A percentile compares a stretch with the other conserved stretches of the same genome.
Evolutionary conservation across 2,797 vertebrate species (phyloP).

Genomic region (Argyrosomus regius): DNA sequence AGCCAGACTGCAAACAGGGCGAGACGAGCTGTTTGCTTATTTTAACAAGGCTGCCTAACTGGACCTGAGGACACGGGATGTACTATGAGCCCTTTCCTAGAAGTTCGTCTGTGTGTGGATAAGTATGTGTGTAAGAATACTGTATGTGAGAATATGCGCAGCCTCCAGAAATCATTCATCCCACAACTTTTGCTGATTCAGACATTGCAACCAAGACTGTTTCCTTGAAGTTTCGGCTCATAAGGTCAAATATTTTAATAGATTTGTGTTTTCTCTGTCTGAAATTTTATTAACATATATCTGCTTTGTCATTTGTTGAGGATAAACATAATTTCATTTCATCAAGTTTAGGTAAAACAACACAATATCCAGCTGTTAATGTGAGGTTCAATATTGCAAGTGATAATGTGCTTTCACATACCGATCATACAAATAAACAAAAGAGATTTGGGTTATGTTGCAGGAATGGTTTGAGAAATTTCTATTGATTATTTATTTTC

Average conservation of each 20-base stretch:
- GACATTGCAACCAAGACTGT: neutral
- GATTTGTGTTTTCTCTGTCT: neutral
- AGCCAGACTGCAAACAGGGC: slow-evolving; percentile 87
- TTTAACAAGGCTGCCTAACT: slow-evolving; percentile 84
- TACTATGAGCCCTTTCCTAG: slow-evolving; percentile 60
- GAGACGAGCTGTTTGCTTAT: slow-evolving; percentile 87
- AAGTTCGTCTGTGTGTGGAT: slow-evolving; percentile 36
- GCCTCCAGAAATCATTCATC: slow-evolving; percentile 11
- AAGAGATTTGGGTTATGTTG: neutral
- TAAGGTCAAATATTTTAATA: neutral
- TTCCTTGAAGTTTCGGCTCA: neutral
- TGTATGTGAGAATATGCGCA: neutral
- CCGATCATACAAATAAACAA: neutral
- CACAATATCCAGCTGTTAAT: neutral
- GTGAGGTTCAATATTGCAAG: neutral
- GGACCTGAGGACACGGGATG: slow-evolving; percentile 70
- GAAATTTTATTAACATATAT: neutral
- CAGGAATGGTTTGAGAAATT: neutral
- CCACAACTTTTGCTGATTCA: slow-evolving; percentile 21
- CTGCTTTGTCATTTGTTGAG: neutral
- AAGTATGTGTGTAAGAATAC: neutral
- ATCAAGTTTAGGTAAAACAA: neutral
- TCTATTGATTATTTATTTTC: neutral
- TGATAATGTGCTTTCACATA: neutral
- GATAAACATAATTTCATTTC: neutral